Conservation (phyloP, 2,113 vertebrate species). For the Todiramphus chloris region DNA sequence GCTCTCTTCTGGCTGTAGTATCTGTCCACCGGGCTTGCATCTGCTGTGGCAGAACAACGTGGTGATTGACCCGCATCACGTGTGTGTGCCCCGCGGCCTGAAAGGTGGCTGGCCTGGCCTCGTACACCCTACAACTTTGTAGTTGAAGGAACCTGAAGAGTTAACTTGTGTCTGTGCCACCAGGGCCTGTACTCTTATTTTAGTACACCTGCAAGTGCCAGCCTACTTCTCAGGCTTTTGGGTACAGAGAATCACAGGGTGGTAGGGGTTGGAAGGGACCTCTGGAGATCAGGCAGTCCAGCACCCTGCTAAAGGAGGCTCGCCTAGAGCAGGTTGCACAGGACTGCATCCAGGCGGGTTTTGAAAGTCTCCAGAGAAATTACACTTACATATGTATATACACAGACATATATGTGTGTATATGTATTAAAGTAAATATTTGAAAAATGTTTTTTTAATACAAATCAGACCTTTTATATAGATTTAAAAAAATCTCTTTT, state of each 20-base stretch:
- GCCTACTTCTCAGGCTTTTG: background rate
- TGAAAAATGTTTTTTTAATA: background rate
- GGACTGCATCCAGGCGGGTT: background rate
- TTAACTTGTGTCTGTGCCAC: background rate
- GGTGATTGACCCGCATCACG: background rate
- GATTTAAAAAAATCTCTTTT: background rate
- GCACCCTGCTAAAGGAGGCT: background rate
- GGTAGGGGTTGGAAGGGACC: background rate
- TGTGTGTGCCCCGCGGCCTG: rapidly evolving
- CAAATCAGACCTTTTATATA: background rate
- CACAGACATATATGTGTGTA: background rate
- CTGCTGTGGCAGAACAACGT: background rate
- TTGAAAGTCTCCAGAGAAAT: background rate
- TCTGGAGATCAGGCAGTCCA: background rate
- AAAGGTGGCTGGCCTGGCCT: background rate
- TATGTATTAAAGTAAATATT: background rate
- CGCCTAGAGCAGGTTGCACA: background rate
- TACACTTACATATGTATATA: background rate
- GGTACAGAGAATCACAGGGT: background rate
- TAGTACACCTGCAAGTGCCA: background rate
- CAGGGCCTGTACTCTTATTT: background rate
- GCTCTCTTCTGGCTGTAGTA: background rate
- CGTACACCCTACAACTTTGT: background rate
- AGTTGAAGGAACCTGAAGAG: background rate
- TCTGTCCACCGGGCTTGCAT: background rate